A percentile compares a stretch with the other conserved stretches of the same genome.
These are phyloP conservation scores for Tetranychus urticae DNA, from an alignment of 1,140 invertebrate species.

Conservation along the genomic window DNA sequence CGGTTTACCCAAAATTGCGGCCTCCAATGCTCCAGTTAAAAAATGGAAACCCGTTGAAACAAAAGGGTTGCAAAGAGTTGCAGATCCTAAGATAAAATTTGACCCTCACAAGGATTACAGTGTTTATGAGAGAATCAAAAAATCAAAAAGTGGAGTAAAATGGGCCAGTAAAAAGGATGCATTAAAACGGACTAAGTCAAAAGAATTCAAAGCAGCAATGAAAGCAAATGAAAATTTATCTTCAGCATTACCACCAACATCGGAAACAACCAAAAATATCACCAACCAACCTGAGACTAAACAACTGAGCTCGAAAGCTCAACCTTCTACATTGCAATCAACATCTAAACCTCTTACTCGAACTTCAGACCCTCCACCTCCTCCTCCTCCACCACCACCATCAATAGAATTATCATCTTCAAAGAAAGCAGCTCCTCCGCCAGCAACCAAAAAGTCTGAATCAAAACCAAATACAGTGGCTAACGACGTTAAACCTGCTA, in stretches of 20 bases:
- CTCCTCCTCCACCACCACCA: background rate
- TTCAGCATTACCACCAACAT: background rate
- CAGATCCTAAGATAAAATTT: background rate
- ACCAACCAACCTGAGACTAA: background rate
- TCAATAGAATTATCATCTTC: too few species aligned
- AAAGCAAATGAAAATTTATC: background rate
- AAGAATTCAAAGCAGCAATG: background rate
- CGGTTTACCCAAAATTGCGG: background rate
- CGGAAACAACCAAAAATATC: background rate
- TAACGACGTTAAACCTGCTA: too few species aligned
- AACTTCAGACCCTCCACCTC: background rate
- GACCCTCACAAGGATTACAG: background rate
- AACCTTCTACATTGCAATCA: background rate
- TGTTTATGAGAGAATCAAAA: background rate
- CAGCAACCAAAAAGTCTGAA: too few species aligned
- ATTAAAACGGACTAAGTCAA: background rate
- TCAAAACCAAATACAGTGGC: too few species aligned
- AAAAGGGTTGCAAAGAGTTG: background rate
- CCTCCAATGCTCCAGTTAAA: background rate
- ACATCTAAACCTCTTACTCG: background rate
- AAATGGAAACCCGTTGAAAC: conserved; percentile 1
- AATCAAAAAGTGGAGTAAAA: background rate
- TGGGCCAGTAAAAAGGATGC: background rate
- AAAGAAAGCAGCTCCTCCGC: too few species aligned
- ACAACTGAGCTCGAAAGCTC: background rate